phyloP scores from a whole-genome alignment of 2,888 invertebrate genomes.

The Antheraea yamamai region DNA sequence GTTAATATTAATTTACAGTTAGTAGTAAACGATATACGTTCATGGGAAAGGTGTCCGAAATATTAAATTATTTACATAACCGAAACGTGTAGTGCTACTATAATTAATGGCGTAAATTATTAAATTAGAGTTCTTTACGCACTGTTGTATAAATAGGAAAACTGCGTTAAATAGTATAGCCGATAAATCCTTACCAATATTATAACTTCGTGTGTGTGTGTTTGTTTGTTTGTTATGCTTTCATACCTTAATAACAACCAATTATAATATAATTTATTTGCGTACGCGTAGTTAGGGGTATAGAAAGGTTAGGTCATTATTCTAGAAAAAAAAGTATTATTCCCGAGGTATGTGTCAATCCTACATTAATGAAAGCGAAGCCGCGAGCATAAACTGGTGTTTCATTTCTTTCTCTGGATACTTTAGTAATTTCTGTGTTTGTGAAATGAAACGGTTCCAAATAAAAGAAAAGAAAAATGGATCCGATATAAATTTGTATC shows the following conservation, averaged over 20 bases:
- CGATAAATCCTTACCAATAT: neutral
- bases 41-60: neutral
- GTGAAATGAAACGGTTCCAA: slow-evolving; percentile 8
- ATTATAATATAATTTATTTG: too few relatives aligned
- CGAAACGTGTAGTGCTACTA: too few relatives aligned
- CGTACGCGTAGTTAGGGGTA: too few relatives aligned
- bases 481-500: slow-evolving; percentile 36
- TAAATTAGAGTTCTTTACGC: neutral
- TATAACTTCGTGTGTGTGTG: neutral
- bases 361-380: too few relatives aligned
- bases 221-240: too few relatives aligned
- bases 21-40: neutral
- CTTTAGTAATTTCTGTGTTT: neutral
- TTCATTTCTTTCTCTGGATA: neutral
- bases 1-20: neutral
- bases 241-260: too few relatives aligned
- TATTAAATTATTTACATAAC: neutral
- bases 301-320: too few relatives aligned
- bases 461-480: slow-evolving; percentile 25
- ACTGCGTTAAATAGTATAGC: neutral
- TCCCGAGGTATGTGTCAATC: too few relatives aligned
- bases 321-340: too few relatives aligned
- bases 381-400: neutral
- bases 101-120: neutral
- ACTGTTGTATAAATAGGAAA: neutral